Conservation (phyloP, 2,113 vertebrate genomes). For the Pangasianodon gigas region DNA sequence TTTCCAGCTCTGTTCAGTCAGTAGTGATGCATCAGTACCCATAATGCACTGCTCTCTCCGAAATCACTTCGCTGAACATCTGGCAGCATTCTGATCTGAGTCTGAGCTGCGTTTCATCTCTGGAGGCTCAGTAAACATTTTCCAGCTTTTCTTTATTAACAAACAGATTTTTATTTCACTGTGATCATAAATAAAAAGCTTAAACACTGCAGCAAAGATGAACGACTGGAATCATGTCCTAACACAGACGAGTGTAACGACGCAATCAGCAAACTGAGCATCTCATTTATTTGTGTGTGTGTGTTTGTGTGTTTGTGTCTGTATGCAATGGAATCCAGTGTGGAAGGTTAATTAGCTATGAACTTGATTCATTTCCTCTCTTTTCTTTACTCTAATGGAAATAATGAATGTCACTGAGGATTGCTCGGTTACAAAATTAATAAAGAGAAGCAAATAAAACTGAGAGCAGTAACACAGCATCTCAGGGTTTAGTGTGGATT, state of each 20-base stretch:
- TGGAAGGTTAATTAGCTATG: constrained; percentile 39
- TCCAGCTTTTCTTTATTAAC: constrained; percentile 21
- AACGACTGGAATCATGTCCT: constrained; percentile 9
- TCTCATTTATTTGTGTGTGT: constrained; percentile 42
- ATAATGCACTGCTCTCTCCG: constrained; percentile 67
- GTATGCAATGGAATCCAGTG: constrained; percentile 39
- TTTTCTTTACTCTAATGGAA: constrained; percentile 1
- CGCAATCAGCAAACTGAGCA: constrained; percentile 44
- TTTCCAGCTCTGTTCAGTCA: constrained; percentile 55
- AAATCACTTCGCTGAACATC: constrained; percentile 69
- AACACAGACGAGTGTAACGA: constrained; percentile 18
- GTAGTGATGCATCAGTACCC: constrained; percentile 70
- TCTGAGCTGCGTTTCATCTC: constrained; percentile 20
- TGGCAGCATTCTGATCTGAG: constrained; percentile 53
- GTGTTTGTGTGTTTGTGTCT: constrained; percentile 18
- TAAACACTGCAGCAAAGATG: background rate
- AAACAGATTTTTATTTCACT: constrained; percentile 33
- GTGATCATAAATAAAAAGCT: constrained; percentile 29
- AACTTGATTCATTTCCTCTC: constrained; percentile 16
- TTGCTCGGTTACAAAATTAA: background rate
- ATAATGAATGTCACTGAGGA: constrained; percentile 9
- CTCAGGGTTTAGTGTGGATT: background rate
- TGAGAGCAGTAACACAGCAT: background rate
- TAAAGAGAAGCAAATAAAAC: background rate
- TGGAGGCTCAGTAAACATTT: constrained; percentile 29